phyloP scores from a whole-genome alignment of 2,113 vertebrate species.

The Pseudopodoces humilis region DNA sequence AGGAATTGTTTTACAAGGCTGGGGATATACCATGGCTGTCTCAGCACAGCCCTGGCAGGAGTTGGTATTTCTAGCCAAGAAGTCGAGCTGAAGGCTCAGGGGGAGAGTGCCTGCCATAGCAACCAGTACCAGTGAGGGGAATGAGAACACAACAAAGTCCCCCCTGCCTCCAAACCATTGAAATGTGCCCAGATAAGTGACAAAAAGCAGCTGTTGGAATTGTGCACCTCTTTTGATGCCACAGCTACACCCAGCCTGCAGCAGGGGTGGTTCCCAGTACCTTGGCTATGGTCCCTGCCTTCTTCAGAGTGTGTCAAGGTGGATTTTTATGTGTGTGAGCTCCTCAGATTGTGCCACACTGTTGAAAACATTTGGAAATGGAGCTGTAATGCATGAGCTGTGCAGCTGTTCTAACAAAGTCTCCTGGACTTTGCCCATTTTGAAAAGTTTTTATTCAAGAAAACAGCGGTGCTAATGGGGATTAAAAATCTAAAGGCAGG shows the following conservation, averaged over 20 bases:
- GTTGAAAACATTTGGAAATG: neutral
- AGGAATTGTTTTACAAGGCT: neutral
- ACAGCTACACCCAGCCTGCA: neutral
- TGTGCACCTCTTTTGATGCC: neutral
- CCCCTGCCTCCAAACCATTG: neutral
- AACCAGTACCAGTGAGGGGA: neutral
- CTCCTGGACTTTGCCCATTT: slow-evolving; percentile 22
- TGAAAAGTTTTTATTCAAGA: neutral
- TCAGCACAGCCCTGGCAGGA: neutral
- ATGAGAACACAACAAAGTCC: neutral
- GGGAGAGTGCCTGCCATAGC: neutral
- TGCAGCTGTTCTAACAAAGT: slow-evolving; percentile 48
- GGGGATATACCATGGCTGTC: neutral
- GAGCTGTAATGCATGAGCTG: neutral
- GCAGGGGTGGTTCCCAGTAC: neutral
- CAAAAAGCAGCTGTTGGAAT: neutral
- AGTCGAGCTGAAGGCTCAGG: neutral
- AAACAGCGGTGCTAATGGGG: slow-evolving; percentile 18
- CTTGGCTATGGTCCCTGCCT: neutral
- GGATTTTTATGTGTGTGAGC: neutral
- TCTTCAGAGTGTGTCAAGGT: neutral
- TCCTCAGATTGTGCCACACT: neutral
- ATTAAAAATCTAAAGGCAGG: slow-evolving; percentile 1
- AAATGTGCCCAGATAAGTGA: neutral
- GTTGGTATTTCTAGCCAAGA: neutral